phyloP scores from a whole-genome alignment of 2,113 vertebrate species.

The Nestor notabilis region DNA sequence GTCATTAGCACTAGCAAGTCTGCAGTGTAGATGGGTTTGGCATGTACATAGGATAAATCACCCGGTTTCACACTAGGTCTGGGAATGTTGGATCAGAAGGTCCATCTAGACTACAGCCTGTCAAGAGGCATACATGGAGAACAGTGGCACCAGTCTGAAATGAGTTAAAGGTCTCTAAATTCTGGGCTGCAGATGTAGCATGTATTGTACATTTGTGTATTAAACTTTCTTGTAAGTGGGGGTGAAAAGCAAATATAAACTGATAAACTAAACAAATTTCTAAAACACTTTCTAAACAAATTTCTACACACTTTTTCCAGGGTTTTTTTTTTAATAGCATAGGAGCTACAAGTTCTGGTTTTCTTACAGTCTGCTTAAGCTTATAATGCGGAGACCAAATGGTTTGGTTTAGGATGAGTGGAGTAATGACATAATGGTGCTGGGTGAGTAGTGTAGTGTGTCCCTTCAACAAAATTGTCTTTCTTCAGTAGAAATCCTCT shows the following conservation, averaged over 20 bases:
- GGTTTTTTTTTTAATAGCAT: not conserved
- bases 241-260: not conserved
- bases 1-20: not conserved
- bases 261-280: not conserved
- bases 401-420: not conserved
- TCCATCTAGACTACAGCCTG: not conserved
- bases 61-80: not conserved
- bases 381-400: not conserved
- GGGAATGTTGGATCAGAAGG: not conserved
- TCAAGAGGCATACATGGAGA: not conserved
- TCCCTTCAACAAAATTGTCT: not conserved
- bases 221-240: not conserved
- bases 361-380: not conserved
- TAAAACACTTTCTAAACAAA: not conserved
- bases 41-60: no score
- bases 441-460: not conserved
- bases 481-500: not conserved
- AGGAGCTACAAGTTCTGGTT: not conserved
- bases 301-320: not conserved
- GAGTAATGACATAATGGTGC: not conserved
- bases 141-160: not conserved
- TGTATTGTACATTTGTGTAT: not conserved
- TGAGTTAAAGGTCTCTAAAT: not conserved
- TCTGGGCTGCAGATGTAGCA: not conserved
- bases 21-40: not conserved